A percentile compares a stretch with the other conserved stretches of the same genome.
Evolutionary conservation across 2,113 vertebrate species (phyloP).

Genomic region (Oriolus oriolus): DNA sequence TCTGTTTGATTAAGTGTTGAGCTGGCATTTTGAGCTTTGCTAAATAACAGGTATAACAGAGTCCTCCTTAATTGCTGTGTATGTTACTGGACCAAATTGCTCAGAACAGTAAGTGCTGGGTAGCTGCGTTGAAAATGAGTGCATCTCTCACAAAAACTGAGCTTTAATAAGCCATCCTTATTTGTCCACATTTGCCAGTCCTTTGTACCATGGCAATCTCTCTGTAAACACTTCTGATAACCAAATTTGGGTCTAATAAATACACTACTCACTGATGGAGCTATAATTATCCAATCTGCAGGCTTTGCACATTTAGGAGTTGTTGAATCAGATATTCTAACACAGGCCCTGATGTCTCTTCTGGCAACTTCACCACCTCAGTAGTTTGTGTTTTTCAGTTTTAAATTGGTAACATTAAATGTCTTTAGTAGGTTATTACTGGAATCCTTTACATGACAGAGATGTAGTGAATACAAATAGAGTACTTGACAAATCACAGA

Average conservation of each 20-base stretch:
- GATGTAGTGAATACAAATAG: conserved; percentile 51
- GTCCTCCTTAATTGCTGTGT: not conserved
- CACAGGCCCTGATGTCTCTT: conserved; percentile 34
- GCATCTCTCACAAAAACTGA: not conserved
- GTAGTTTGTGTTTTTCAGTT: conserved; percentile 58
- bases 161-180: not conserved
- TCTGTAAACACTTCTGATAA: conserved; percentile 10
- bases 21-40: not conserved
- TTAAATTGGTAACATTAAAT: conserved; percentile 59
- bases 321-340: conserved; percentile 52
- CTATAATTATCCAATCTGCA: conserved; percentile 57
- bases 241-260: conserved; percentile 46
- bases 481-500: conserved; percentile 31
- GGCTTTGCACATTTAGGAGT: conserved; percentile 41
- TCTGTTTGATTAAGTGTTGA: not conserved
- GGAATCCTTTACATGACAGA: conserved; percentile 32
- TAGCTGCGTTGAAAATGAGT: not conserved
- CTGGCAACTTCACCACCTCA: conserved; percentile 51
- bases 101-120: not conserved
- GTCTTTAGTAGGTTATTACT: conserved; percentile 64
- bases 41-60: not conserved
- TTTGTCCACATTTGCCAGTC: not conserved
- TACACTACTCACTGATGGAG: conserved; percentile 31
- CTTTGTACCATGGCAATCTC: not conserved
- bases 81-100: not conserved